Evolutionary conservation across 64 coral and sea anemone species (phyloP).

Genomic region (Pocillopora damicornis): DNA sequence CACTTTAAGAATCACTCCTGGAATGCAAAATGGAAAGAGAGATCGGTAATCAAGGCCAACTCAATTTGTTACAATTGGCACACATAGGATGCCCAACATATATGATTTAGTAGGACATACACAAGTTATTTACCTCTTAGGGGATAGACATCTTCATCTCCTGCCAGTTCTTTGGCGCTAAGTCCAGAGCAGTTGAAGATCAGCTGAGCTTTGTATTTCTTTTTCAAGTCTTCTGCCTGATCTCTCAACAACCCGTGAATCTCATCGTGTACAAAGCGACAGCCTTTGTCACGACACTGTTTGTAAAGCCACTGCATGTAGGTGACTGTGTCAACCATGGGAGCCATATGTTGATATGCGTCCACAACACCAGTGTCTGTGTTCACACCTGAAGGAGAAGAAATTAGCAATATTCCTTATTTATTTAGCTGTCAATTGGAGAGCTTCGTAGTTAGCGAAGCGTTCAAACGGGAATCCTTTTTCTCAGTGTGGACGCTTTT

Average conservation of each 20-base stretch:
- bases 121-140: conserved; percentile 10
- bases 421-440: background rate
- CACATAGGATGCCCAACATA: background rate
- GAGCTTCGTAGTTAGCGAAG: too few relatives aligned
- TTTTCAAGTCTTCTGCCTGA: conserved; percentile 25
- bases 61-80: background rate
- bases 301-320: conserved; percentile 57
- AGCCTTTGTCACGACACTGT: conserved; percentile 30
- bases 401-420: background rate
- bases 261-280: conserved; percentile 22
- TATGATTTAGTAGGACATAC: background rate
- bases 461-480: too few relatives aligned
- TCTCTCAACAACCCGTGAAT: conserved; percentile 21
- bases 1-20: conserved; percentile 11
- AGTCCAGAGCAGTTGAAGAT: conserved; percentile 33
- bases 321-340: conserved; percentile 37
- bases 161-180: conserved; percentile 14
- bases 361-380: conserved; percentile 27
- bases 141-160: conserved; percentile 5
- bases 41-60: background rate
- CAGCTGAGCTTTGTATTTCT: conserved; percentile 13
- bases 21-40: background rate
- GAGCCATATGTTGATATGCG: conserved; percentile 36
- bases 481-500: too few relatives aligned
- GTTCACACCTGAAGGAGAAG: background rate